A percentile compares a stretch with the other conserved stretches of the same genome.
These are phyloP conservation scores for Caenorhabditis plicata DNA, from an alignment of 2,888 invertebrate genomes.

Conservation along the genomic window DNA sequence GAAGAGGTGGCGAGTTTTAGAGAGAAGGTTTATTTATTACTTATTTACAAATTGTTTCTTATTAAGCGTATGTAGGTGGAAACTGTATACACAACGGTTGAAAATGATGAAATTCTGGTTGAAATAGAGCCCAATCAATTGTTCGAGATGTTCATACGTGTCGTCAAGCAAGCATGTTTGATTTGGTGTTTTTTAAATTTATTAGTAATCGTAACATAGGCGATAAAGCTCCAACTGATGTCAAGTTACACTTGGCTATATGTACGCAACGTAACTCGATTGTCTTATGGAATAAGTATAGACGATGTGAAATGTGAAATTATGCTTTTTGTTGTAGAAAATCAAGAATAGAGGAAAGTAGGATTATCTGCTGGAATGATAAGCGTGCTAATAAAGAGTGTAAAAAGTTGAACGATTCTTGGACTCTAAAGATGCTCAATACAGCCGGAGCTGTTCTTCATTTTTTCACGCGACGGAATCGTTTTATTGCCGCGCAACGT, in stretches of 20 bases:
- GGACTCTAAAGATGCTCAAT: conserved; percentile 14
- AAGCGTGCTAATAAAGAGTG: conserved; percentile 69
- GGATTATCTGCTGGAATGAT: conserved; percentile 78
- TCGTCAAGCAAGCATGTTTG: conserved; percentile 49
- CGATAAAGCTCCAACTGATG: conserved; percentile 8
- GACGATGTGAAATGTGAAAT: conserved; percentile 3
- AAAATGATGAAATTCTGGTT: conserved; percentile 35
- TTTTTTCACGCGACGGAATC: conserved; percentile 77
- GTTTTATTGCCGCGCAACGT: conserved; percentile 82
- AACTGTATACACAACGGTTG: conserved; percentile 22
- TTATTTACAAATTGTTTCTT: conserved; percentile 4
- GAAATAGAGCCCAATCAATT: conserved; percentile 59
- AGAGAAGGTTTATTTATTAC: conserved; percentile 23
- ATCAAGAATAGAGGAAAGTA: conserved; percentile 17
- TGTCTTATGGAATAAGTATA: conserved; percentile 78
- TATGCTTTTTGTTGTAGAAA: conserved; percentile 14
- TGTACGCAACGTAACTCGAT: conserved; percentile 82
- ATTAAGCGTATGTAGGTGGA: too few species aligned
- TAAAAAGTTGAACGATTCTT: conserved; percentile 48
- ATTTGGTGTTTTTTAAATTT: not conserved
- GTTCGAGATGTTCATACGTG: conserved; percentile 43
- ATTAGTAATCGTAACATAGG: not conserved
- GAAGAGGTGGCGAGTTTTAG: conserved; percentile 35
- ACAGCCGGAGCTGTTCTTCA: conserved; percentile 71
- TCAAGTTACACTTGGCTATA: conserved; percentile 73